Base-by-base conservation (phyloP, 2,113 vertebrate genomes). In the Haliaeetus leucogaster region DNA sequence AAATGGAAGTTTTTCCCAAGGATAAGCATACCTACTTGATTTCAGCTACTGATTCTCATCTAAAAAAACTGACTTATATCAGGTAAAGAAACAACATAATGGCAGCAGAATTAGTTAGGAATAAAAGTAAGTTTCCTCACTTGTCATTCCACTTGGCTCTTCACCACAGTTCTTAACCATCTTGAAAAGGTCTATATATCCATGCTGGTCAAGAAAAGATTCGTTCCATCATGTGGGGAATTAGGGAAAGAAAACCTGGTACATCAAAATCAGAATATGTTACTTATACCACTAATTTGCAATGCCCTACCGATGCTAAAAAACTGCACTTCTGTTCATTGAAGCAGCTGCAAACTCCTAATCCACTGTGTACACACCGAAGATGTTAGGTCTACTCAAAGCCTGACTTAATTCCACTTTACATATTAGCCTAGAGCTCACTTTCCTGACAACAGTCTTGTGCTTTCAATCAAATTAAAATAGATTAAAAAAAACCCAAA, bases 71-170 rank as follows among this genome's bases (percentile, higher is more conserved):
- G 11, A 71, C 15, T 72, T 87, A 47, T 5, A 63, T 55, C 14
- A 93, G 25, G 29, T 32, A 65, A 79, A 56, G 32, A 80, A 91
- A 63, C 13, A 91, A 86, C 6, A 61, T 4, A 61, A 72, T 2
- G 12, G 38, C 17, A 96, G 47, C 58, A 94, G 50, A 93, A 76
- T 65, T 34, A 89, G 4, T 53, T 36, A 40, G 32, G 55, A 95
- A 81, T 61, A 94, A 94, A 92, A 17, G 0, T 55, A 95, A 89
- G 40, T 82, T 91, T 92, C 40, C 94, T 95, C 58, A 97, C 95
- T 72, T 89, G 78, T 38, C 66, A 61, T 83, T 93, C 56, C 82
- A 80, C 66, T 65, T 58, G 58, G 58, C 32, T 82, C 84, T 89
- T 94, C 45, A 7, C 29, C 27, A 59, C 40, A 80, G 70, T 16